Base-by-base conservation (phyloP, 2,113 vertebrate genomes). In the Coptodon bakossiorum region DNA sequence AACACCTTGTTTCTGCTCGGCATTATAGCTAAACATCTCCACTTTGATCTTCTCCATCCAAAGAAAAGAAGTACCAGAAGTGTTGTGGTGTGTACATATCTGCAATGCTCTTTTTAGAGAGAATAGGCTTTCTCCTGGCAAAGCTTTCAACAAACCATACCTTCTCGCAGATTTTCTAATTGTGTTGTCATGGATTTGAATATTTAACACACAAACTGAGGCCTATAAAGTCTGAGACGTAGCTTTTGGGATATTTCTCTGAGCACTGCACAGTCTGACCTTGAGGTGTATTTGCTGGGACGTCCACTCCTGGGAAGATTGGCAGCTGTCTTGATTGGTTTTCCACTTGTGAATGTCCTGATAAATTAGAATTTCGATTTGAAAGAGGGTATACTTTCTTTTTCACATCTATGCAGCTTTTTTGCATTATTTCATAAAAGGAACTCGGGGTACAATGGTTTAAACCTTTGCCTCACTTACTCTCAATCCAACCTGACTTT, bases 291-390 rank as follows among this genome's bases (percentile, higher is more conserved):
- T 76, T 31, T 76, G 24, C 24, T 48, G 40, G 68, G 40, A 11
- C 13, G 0, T 76, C 6, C 24, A 19, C 24, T 48, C 6, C 24
- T 76, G 71, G 24, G 6, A 29, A 76, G 24, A 76, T 76, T 76
- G 71, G 0, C 43, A 76, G 43, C 71, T 76, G 71, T 76, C 71
- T 76, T 76, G 71, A 76, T 48, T 76, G 6, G 24, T 48, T 48
- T 76, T 48, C 40, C 71, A 76, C 71, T 76, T 76, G 40, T 48
- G 16, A 48, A 29, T 68, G 4, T 50, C 43, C 0, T 48, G 9
- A 48, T 48, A 3, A 45, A 29, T 48, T 19, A 3, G 13, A 76
- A 17, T 48, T 76, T 76, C 0, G 0, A 29, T 27, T 27, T 76
- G 14, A 76, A 76, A 76, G 40, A 48, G 13, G 24, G 16, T 48